A percentile compares a stretch with the other conserved stretches of the same genome.
These are phyloP conservation scores for Odiellus spinosus DNA, from an alignment of 2,888 invertebrate genomes.

Conservation along the genomic window DNA sequence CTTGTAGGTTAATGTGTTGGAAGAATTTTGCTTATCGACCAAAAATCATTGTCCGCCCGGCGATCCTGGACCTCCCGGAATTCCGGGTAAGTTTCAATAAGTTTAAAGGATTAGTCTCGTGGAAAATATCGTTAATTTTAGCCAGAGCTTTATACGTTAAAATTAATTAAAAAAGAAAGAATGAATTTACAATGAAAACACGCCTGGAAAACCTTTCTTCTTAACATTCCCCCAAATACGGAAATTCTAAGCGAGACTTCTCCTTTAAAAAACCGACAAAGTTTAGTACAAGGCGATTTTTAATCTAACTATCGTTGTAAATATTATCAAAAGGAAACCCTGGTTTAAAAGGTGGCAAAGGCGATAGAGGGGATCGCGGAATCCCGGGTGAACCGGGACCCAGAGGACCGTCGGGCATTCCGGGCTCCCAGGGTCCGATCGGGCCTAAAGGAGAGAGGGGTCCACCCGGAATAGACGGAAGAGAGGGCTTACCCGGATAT, in stretches of 20 bases:
- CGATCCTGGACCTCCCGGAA: constrained; percentile 46
- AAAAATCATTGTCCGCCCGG: constrained; percentile 62
- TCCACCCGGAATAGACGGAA: constrained; percentile 55
- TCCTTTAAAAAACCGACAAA: too few relatives aligned
- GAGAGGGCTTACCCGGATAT: constrained; percentile 77
- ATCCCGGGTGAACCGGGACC: constrained; percentile 19
- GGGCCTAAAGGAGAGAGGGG: constrained; percentile 45
- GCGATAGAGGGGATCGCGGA: constrained; percentile 23
- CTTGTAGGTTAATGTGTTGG: constrained; percentile 61
- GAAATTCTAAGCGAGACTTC: too few relatives aligned
- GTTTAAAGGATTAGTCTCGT: not conserved
- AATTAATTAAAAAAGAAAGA: not conserved
- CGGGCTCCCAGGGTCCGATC: constrained; percentile 47
- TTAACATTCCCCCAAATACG: too few relatives aligned
- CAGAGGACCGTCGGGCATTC: constrained; percentile 39
- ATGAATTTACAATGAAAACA: too few relatives aligned
- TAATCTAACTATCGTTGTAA: too few relatives aligned
- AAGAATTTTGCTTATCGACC: constrained; percentile 66
- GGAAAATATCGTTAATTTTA: too few relatives aligned
- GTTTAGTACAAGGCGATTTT: too few relatives aligned
- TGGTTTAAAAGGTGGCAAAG: constrained; percentile 29
- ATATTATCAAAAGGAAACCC: too few relatives aligned
- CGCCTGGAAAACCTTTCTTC: too few relatives aligned
- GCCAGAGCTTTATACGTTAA: not conserved
- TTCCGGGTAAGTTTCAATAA: constrained; percentile 30